Conservation (phyloP, 2,797 vertebrate species). For the Gastrophryne carolinensis region DNA sequence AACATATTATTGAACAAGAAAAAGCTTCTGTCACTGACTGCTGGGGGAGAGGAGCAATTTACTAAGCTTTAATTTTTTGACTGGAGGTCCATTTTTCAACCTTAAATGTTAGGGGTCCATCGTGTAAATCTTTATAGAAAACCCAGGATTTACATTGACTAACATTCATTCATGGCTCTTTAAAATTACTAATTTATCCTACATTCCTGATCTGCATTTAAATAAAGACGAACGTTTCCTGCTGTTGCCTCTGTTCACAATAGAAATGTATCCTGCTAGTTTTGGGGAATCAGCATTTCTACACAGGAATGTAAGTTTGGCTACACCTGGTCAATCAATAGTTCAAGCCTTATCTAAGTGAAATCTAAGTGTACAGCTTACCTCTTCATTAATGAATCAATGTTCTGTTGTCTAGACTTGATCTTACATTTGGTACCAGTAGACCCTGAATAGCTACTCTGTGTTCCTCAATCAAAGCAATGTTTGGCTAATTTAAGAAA, state of each 20-base stretch:
- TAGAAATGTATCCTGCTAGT: not conserved
- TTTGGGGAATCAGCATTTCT: slow-evolving; percentile 15
- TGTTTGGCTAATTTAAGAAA: slow-evolving; percentile 19
- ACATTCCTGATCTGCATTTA: not conserved
- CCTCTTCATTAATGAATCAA: slow-evolving; percentile 48
- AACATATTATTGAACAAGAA: too few relatives aligned
- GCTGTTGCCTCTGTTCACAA: not conserved
- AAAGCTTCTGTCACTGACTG: too few relatives aligned
- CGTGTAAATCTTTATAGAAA: too few relatives aligned
- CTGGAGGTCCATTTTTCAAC: too few relatives aligned
- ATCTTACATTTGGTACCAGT: slow-evolving; percentile 19
- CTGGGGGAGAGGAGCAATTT: too few relatives aligned
- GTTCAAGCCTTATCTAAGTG: slow-evolving; percentile 39
- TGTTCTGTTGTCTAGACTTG: slow-evolving; percentile 36
- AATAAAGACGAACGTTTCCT: not conserved
- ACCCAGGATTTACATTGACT: too few relatives aligned
- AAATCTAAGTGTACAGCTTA: slow-evolving; percentile 42
- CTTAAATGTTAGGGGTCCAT: too few relatives aligned
- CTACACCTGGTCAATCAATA: slow-evolving; percentile 27
- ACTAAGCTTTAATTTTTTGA: too few relatives aligned
- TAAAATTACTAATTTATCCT: not conserved
- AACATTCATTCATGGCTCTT: too few relatives aligned
- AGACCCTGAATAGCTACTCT: not conserved
- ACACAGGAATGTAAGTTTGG: not conserved
- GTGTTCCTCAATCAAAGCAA: slow-evolving; percentile 5